These are phyloP conservation scores for Crocallis elinguaria DNA, from an alignment of 2,888 invertebrate genomes.

Conservation along the genomic window DNA sequence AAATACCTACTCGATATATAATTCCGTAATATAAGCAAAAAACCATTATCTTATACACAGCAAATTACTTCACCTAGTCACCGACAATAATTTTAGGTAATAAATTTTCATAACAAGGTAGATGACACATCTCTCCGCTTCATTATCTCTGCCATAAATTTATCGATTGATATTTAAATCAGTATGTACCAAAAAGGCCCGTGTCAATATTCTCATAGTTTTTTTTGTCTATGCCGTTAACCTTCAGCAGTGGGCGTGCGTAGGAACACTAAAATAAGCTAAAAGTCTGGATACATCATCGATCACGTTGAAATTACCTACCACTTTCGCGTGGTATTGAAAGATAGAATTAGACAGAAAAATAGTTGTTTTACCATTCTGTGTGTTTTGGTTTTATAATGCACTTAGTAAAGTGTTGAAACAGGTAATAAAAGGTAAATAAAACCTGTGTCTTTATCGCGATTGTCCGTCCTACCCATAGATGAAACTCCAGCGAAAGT, in stretches of 20 bases:
- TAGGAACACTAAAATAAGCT: constrained; percentile 58
- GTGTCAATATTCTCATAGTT: constrained; percentile 47
- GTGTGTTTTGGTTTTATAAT: constrained; percentile 1
- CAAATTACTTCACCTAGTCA: neutral
- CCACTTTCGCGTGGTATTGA: constrained; percentile 36
- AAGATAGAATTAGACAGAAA: constrained; percentile 38
- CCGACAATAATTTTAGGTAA: neutral
- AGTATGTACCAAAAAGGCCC: constrained; percentile 16
- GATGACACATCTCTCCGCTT: constrained; percentile 10
- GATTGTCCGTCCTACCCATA: too few relatives aligned
- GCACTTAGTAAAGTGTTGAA: too few relatives aligned
- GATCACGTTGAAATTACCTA: constrained; percentile 40
- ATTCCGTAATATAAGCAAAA: too few relatives aligned
- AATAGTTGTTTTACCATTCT: constrained; percentile 9
- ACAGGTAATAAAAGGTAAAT: too few relatives aligned
- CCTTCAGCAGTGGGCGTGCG: constrained; percentile 58
- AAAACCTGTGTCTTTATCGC: too few relatives aligned
- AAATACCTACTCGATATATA: too few relatives aligned
- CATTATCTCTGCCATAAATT: constrained; percentile 26
- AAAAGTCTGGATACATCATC: constrained; percentile 55
- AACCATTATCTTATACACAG: neutral
- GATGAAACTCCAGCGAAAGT: too few relatives aligned
- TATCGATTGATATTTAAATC: constrained; percentile 30
- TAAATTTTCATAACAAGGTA: neutral
- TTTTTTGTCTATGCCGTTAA: constrained; percentile 40